Base-by-base conservation (phyloP, 1,140 invertebrate genomes). In the Eriosoma lanigerum region DNA sequence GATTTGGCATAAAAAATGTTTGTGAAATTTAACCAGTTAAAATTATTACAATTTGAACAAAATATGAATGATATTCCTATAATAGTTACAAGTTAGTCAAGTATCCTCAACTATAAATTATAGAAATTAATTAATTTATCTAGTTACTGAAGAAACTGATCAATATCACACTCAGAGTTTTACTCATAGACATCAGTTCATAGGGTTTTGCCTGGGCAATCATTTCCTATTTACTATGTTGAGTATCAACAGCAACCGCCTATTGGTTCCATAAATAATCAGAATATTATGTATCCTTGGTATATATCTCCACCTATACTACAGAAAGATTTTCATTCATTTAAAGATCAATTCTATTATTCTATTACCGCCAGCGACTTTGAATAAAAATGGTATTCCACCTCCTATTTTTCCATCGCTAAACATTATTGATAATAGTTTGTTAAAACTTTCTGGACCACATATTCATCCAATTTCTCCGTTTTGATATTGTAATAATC, bases 1-100 rank as follows among this genome's bases (percentile, higher is more conserved):
- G 91, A 93, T 84, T 84, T 93, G 26, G 93, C 92, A 12, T 89
- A 93, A 85, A 92, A 90, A 78, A 26, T 78, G 3, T 38, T 5
- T 78, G 75, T 78, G 5, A 38, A 48, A 5, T 78, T 48, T 26
- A 15, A 78, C 46, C 38, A 78, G 24, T 46, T 78, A 2, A 58
- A 60, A 60, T 58, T 78, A 46, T 48, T 78, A 17, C 29, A 56
- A 21, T 24, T 62, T 29, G 75, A 78, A 60, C 32, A 78, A 26
- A 21, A 78, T 46, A 38, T 60, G 10, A 62, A 48, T 0, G 72
- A 54, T 3, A 44, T 1, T 58, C 75, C 56, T 29, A 8, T 26
- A n/a, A n/a, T n/a, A n/a, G n/a, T n/a, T n/a, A 6, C 13, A 78
- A 29, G 44, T 62, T 12, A 32, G 24, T 78, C 38, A 78, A 44